These are phyloP conservation scores for Reticulitermes lucifugus DNA, from an alignment of 2,888 invertebrate genomes.

Conservation along the genomic window DNA sequence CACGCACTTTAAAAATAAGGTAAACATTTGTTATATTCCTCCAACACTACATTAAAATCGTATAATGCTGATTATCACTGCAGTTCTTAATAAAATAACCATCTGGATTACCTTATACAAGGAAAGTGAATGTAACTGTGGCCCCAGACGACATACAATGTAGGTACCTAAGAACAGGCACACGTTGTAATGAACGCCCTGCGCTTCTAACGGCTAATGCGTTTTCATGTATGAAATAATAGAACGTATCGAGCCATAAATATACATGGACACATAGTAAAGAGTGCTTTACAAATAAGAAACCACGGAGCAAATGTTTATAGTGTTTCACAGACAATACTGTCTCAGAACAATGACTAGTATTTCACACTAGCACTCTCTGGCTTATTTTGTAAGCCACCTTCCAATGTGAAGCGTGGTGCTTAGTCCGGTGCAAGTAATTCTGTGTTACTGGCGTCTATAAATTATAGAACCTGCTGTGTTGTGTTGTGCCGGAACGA, in stretches of 20 bases:
- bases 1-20: conserved; percentile 26
- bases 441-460: neutral
- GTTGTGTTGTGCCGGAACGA: neutral
- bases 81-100: neutral
- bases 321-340: neutral
- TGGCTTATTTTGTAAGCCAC: neutral
- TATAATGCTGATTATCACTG: conserved; percentile 11
- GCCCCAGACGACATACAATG: neutral
- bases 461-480: neutral
- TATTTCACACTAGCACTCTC: neutral
- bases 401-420: neutral
- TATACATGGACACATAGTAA: neutral
- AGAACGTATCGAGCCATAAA: neutral
- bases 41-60: neutral
- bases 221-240: neutral
- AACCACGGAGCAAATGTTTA: neutral
- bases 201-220: neutral
- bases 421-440: neutral
- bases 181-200: conserved; percentile 10
- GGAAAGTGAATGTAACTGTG: neutral
- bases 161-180: neutral
- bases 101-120: conserved; percentile 1
- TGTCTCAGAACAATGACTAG: neutral
- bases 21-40: conserved; percentile 22
- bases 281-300: neutral